Conservation (phyloP, 2,888 invertebrate genomes). For the Eledona agricola region DNA sequence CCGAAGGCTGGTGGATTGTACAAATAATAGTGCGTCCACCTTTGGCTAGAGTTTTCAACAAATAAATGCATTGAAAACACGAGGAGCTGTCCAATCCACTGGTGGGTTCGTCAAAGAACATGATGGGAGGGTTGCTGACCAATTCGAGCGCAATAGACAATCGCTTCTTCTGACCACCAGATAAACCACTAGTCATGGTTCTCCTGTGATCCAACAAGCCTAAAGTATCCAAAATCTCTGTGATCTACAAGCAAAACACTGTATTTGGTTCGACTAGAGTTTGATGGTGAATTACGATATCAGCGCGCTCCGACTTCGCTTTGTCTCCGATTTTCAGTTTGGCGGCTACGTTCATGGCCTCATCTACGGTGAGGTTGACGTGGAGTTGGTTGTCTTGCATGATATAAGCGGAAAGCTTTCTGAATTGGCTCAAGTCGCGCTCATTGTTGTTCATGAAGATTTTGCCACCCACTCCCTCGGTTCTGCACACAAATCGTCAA, state of each 20-base stretch:
- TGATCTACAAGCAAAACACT: constrained; percentile 70
- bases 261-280: neutral
- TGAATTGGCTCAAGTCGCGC: constrained; percentile 84
- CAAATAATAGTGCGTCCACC: constrained; percentile 93
- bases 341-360: constrained; percentile 93
- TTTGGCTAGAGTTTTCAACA: constrained; percentile 86
- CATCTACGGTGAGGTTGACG: constrained; percentile 90
- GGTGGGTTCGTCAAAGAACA: constrained; percentile 98
- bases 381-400: constrained; percentile 96
- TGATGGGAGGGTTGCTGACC: constrained; percentile 95
- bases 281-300: constrained; percentile 73
- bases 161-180: constrained; percentile 95
- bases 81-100: constrained; percentile 96
- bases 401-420: constrained; percentile 94
- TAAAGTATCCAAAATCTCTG: constrained; percentile 89
- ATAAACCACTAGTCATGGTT: constrained; percentile 90
- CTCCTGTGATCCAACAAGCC: constrained; percentile 86
- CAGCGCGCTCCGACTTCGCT: constrained; percentile 75
- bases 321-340: constrained; percentile 86
- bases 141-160: constrained; percentile 93
- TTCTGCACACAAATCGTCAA: constrained; percentile 64
- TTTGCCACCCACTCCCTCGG: constrained; percentile 81
- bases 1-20: constrained; percentile 97
- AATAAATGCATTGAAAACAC: constrained; percentile 91
- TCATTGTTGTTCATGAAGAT: constrained; percentile 87